Evolutionary conservation across 2,888 invertebrate species (phyloP), one percentile per base, ranked within the genome.

Genomic region (Dioctria linearis): DNA sequence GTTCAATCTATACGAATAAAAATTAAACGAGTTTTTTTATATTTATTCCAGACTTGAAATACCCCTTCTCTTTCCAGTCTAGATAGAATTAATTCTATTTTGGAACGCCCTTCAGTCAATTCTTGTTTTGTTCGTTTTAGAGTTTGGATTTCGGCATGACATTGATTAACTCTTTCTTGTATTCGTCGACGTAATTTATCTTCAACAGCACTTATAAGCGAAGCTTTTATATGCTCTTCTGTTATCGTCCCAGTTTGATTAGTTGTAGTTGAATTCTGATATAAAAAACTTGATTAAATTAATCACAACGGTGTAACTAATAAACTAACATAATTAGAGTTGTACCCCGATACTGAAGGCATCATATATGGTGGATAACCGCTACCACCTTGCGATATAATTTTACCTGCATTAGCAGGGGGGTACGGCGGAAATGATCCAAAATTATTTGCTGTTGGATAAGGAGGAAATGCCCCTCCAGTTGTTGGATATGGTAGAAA

Each of bases 181-280:
- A 99, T 92, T 83, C 96, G 92, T 82, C 97, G 90, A 85, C 95
- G 92, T 83, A 99, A 89, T 89, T 98, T 98, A 87, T 99, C 98
- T 88, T 98, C 97, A 1, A 99, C 96, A 40, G 98, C 99, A 80
- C 98, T 97, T 25, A 98, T 90, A 39, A 99, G 90, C 1, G 98
- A 99, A 42, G 95, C 96, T 86, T 96, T 93, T 83, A 99, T 96
- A 87, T 98, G 98, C 87, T 98, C 97, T 85, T 98, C 97, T 69
- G 97, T 95, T 80, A 98, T 97, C n/a, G 96, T 96, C 37, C 95
- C 95, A 49, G 89, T 90, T 80, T 92, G 91, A 78, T 91, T 90
- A 25, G 89, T 88, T 85, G 91, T 88, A 13, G 82, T 86, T 25
- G 88, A 83, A 81, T 86, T 87, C 88, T 88, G 49, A 9, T 13